phyloP scores from a whole-genome alignment of 1,140 invertebrate species.

The Tetranychus cinnabarinus region DNA sequence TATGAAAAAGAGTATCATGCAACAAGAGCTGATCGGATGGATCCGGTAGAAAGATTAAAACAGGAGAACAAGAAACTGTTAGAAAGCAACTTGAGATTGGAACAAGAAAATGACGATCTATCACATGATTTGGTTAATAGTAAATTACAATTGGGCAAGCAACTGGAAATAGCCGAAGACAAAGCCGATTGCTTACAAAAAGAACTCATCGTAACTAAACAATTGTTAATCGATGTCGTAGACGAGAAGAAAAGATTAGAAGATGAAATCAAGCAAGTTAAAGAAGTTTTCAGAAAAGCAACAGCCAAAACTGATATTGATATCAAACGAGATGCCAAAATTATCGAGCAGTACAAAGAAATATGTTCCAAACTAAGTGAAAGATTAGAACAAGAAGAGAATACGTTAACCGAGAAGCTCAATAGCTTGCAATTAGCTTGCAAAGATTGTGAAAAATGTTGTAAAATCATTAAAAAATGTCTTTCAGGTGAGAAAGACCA shows the following conservation, averaged over 20 bases:
- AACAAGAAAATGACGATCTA: conserved; percentile 38
- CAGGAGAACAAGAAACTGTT: conserved; percentile 30
- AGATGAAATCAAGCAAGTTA: conserved; percentile 38
- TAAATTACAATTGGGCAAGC: conserved; percentile 29
- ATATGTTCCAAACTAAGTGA: conserved; percentile 42
- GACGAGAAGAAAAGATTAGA: conserved; percentile 59
- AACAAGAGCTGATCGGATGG: conserved; percentile 39
- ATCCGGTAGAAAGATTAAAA: conserved; percentile 31
- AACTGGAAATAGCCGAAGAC: conserved; percentile 39
- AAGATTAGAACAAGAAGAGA: conserved; percentile 57
- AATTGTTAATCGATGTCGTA: conserved; percentile 42
- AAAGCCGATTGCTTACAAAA: conserved; percentile 48
- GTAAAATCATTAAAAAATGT: background rate
- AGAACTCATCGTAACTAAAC: conserved; percentile 49
- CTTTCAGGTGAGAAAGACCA: conserved; percentile 9
- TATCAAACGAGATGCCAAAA: conserved; percentile 38
- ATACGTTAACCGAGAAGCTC: conserved; percentile 19
- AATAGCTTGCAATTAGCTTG: background rate
- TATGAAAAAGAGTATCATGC: conserved; percentile 78
- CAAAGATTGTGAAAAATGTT: conserved; percentile 8
- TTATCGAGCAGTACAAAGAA: conserved; percentile 76
- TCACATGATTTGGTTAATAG: conserved; percentile 34
- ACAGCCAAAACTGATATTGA: conserved; percentile 46
- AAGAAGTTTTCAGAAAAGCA: conserved; percentile 53
- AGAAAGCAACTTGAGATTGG: conserved; percentile 28